phyloP scores from a whole-genome alignment of 1,140 invertebrate species.

The Melanaphis sacchari region DNA sequence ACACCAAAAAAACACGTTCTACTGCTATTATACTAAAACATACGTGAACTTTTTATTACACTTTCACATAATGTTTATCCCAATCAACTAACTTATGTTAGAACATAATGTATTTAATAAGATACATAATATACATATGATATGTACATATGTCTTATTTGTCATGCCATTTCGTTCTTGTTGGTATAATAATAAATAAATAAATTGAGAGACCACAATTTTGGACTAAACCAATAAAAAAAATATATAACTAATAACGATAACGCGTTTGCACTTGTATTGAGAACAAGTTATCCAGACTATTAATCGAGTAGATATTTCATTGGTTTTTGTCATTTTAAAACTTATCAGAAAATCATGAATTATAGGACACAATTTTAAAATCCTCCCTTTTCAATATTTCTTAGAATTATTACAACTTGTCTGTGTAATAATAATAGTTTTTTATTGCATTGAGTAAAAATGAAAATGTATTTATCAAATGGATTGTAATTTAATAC shows the following conservation, averaged over 20 bases:
- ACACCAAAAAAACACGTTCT: neutral
- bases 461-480: neutral
- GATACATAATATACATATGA: neutral
- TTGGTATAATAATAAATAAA: neutral
- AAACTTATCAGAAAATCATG: neutral
- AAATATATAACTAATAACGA: too few relatives aligned
- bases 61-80: neutral
- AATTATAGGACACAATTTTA: neutral
- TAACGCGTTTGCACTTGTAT: neutral
- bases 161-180: neutral
- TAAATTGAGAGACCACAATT: neutral
- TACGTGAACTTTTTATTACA: neutral
- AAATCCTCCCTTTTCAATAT: neutral
- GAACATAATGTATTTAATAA: neutral
- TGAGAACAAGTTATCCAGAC: neutral
- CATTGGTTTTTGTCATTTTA: neutral
- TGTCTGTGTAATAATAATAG: neutral
- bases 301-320: constrained; percentile 8
- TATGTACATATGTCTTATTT: neutral
- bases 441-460: neutral
- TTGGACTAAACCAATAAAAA: neutral
- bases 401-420: neutral
- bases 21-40: neutral
- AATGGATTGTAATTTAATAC: neutral
- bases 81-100: neutral